Conservation (phyloP, 2,888 invertebrate genomes). For the Drosophila cognata region DNA sequence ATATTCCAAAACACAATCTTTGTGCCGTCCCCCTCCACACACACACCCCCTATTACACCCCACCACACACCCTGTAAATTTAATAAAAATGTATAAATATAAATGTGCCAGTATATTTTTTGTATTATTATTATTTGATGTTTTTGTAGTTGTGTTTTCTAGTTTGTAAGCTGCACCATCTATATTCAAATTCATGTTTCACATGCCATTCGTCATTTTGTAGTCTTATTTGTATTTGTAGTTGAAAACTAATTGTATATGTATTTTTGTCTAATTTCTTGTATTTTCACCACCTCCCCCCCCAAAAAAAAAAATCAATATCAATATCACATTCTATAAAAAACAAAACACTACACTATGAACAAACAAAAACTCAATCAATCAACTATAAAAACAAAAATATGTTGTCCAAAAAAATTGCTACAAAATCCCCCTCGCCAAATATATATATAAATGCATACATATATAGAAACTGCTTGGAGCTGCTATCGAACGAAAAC, state of each 20-base stretch:
- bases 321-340: slow-evolving; percentile 65
- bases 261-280: slow-evolving; percentile 84
- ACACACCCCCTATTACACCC: slow-evolving; percentile 13
- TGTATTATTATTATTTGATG: slow-evolving; percentile 40
- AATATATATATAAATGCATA: slow-evolving; percentile 29
- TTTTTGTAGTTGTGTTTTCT: slow-evolving; percentile 60
- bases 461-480: slow-evolving; percentile 93
- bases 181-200: slow-evolving; percentile 34
- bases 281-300: slow-evolving; percentile 77
- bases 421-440: slow-evolving; percentile 37
- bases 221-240: slow-evolving; percentile 73
- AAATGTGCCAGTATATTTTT: slow-evolving; percentile 51
- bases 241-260: slow-evolving; percentile 83
- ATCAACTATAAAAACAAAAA: slow-evolving; percentile 47
- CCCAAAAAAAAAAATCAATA: slow-evolving; percentile 50
- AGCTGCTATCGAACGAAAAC: slow-evolving; percentile 95
- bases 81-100: slow-evolving; percentile 1
- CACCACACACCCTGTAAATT: slow-evolving; percentile 13
- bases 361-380: slow-evolving; percentile 61
- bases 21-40: slow-evolving; percentile 27
- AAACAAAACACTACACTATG: slow-evolving; percentile 61
- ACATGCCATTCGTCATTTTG: slow-evolving; percentile 43
- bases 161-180: slow-evolving; percentile 62
- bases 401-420: slow-evolving; percentile 36
- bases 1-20: slow-evolving; percentile 13